Evolutionary conservation across 2,797 vertebrate genomes (phyloP), one percentile per base, ranked within the genome.

Genomic region (Alca torda): DNA sequence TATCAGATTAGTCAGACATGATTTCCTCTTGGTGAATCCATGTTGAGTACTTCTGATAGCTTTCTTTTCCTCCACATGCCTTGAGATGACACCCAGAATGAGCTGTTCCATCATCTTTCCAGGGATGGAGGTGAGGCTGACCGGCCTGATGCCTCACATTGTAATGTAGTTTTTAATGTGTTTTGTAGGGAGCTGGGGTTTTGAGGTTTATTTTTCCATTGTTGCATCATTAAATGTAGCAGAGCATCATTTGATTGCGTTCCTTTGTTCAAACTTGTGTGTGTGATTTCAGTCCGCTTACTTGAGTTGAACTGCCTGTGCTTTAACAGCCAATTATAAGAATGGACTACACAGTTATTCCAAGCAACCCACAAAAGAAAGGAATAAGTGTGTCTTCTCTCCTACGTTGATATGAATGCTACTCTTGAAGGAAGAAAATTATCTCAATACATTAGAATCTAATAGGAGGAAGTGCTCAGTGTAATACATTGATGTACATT

Each of bases 111-210:
- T 39, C 37, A 39, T 39, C 37, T 39, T 39, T 39, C 37, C 37
- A 39, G 37, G 37, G 37, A 39, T 10, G 39, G 39, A 39, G 39
- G 39, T 39, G 39, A 39, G 39, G 39, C 39, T 39, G 39, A 39
- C 39, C 39, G 39, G 39, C 39, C 39, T 96, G 87, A 92, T 95
- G 95, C 97, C 96, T 98, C 45, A 37, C 60, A 33, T 2, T 72
- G 63, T 15, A 61, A 59, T 50, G 26, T 37, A 33, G 11, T 33
- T 65, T 74, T 72, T 78, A 33, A 65, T 24, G 37, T 41, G 18
- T 86, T 95, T 87, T 77, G 39, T 26, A 79, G 39, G 30, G 28
- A 72, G 77, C 35, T 89, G 41, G 28, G 46, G 2, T 4, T 51
- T 41, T 1, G 31, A 13, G 37, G 21, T 23, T 70, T 59, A 13